Evolutionary conservation across 1,140 invertebrate species (phyloP), one percentile per base, ranked within the genome.

Genomic region (Macrobrachium rosenbergii): DNA sequence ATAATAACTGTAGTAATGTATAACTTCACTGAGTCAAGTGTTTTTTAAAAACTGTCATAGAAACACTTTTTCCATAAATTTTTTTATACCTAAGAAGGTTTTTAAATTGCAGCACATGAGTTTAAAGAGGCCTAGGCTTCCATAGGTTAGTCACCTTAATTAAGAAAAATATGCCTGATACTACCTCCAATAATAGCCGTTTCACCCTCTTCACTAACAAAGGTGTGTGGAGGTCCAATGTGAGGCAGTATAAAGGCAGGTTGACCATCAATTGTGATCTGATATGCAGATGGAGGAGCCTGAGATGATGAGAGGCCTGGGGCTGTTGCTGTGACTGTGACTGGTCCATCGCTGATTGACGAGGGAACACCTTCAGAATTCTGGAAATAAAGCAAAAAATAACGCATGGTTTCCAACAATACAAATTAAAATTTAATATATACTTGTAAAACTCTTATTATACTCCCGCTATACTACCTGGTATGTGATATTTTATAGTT

Each of bases 241-340:
- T 86, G 76, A 37, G 84, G 84, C 84, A 86, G 8, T 19, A 86
- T 58, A 37, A 86, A 86, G 21, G 84, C 63, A 11, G 84, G 84
- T 63, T 86, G 84, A 19, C 84, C 84, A 60, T 86, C 64, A 43
- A 86, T 86, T 45, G 84, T 86, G 12, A 86, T 86, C 17, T 86
- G 77, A 62, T 80, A 86, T 17, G 84, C 77, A 8, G 84, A 86
- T 3, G 84, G 19, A n/a, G 84, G 78, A n/a, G n/a, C 63, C 0
- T 79, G 84, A 14, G 59, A n/a, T 19, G 75, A 21, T 6, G 59
- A 59, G 2, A n/a, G 43, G 19, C 23, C 28, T 14, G 63, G 43
- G 8, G 63, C 14, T 37, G 83, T 10, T 16, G 63, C 14, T 37
- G 83, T 10, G 23, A 45, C 21, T 10, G 69, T n/a, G 17, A 62